Evolutionary conservation across 2,888 invertebrate species (phyloP), one percentile per base, ranked within the genome.

Genomic region (Torymus auratus): DNA sequence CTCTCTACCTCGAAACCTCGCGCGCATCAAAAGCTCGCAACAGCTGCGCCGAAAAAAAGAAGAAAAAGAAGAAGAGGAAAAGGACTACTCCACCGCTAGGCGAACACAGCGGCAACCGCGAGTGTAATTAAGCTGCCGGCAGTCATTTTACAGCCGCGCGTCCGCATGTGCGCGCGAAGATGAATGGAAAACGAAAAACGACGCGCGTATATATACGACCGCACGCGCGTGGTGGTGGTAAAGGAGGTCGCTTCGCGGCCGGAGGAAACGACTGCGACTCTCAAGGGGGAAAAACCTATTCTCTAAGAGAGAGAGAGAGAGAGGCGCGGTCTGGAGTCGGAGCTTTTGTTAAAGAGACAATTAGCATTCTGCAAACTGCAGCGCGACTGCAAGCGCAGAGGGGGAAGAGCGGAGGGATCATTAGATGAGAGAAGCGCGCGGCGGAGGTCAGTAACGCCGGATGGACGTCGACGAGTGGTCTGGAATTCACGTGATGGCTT

Each of bases 81-180:
- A 41, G 28, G 3, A 41, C 41, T 41, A 10, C 41, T 41, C 41
- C 41, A 69, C 14, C 60, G 17, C 17, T 14, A 50, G 58, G n/a
- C 13, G 41, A 56, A 20, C 17, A 60, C 50, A 60, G 10, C 0
- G 17, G 17, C 14, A 11, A 71, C 58, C 15, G 10, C 15, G 11
- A n/a, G 50, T 17, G 23, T 84, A 83, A 83, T 84, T 83, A 82
- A 83, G 82, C 83, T 82, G 81, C 72, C 82, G 79, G 83, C 80
- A 83, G 81, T 83, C 83, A 78, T 82, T 84, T 83, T 81, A 82
- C 81, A 82, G 83, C 74, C 68, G 56, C 71, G 69, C 80, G 68
- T 76, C 64, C 83, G 76, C 80, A 23, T 53, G 73, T 60, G 76
- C 82, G 17, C 14, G 28, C 28, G 5, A 50, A 67, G 55, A 56